Percentiles rank a stretch among this genome's conserved stretches.
These are phyloP conservation scores for Lamprologus ornatipinnis DNA, from an alignment of 2,113 vertebrate genomes.

Conservation along the genomic window DNA sequence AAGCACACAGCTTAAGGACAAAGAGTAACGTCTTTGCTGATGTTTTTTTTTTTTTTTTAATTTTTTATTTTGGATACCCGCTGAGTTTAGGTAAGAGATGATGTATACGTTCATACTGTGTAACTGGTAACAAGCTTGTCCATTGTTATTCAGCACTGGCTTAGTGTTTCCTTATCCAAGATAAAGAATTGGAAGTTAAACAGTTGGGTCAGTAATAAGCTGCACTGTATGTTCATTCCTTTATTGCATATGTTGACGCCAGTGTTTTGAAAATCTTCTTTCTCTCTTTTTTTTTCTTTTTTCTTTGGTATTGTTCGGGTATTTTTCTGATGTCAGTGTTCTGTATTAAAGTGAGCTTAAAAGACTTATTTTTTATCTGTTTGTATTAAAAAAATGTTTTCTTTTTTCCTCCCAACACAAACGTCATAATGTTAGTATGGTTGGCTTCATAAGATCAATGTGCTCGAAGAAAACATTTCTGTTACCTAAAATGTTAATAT, in stretches of 20 bases:
- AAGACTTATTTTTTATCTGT: slow-evolving; percentile 11
- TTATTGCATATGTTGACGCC: not conserved
- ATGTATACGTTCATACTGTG: not conserved
- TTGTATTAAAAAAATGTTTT: not conserved
- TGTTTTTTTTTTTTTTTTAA: not conserved
- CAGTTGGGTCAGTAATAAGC: not conserved
- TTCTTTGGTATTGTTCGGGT: not conserved
- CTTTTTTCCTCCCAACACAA: not conserved
- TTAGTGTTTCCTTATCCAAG: not conserved
- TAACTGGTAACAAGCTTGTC: not conserved
- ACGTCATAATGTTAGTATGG: not conserved
- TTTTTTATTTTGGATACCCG: not conserved
- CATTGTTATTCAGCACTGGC: not conserved
- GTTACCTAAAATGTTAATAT: slow-evolving; percentile 36
- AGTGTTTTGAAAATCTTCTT: slow-evolving; percentile 32
- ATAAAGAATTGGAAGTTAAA: not conserved
- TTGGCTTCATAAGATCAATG: slow-evolving; percentile 11
- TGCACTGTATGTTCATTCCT: slow-evolving; percentile 34
- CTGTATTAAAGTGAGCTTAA: slow-evolving; percentile 19
- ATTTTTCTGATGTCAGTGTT: slow-evolving; percentile 17
- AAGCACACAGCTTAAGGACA: slow-evolving; percentile 31
- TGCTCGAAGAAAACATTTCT: slow-evolving; percentile 19
- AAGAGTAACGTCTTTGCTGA: not conserved
- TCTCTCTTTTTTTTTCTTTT: not conserved
- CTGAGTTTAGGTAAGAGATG: slow-evolving; percentile 9